Evolutionary conservation across 2,113 vertebrate species (phyloP).

Genomic region (Phasianus colchicus): DNA sequence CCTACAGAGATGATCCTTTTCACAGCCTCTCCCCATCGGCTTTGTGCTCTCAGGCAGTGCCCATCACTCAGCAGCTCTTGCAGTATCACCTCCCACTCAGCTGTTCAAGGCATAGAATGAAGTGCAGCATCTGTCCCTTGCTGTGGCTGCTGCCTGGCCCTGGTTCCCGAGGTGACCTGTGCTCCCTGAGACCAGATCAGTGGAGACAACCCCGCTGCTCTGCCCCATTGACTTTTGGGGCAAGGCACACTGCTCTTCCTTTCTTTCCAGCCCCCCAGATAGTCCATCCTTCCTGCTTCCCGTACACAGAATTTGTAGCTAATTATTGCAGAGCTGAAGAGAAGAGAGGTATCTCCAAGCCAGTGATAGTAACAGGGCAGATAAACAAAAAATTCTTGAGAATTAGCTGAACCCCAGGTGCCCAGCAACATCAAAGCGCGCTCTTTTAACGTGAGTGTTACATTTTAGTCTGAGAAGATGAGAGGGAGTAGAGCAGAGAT

Average conservation of each 20-base stretch:
- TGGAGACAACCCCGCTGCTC: rapidly evolving
- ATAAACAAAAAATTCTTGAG: not conserved
- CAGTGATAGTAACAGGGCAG: not conserved
- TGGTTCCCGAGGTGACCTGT: not conserved
- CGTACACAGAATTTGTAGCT: not conserved
- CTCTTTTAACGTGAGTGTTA: not conserved
- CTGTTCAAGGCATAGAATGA: not conserved
- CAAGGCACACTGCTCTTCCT: not conserved
- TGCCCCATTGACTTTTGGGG: not conserved
- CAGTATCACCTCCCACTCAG: rapidly evolving
- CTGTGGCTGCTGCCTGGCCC: not conserved
- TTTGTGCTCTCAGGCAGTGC: not conserved
- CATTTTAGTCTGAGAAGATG: not conserved
- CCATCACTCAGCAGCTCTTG: rapidly evolving
- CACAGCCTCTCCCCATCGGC: rapidly evolving
- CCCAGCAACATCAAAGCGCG: not conserved
- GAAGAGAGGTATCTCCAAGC: not conserved
- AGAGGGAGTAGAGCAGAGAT: not conserved
- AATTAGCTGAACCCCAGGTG: not conserved
- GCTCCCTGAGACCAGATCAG: rapidly evolving
- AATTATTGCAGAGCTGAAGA: not conserved
- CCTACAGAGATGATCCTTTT: rapidly evolving
- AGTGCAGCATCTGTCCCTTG: not conserved
- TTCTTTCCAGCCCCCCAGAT: not conserved
- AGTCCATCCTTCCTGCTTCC: not conserved